Percentiles rank a stretch among this genome's conserved stretches.
Evolutionary conservation across 2,113 vertebrate genomes (phyloP).

Genomic region (Pseudorhombus dupliciocellatus): DNA sequence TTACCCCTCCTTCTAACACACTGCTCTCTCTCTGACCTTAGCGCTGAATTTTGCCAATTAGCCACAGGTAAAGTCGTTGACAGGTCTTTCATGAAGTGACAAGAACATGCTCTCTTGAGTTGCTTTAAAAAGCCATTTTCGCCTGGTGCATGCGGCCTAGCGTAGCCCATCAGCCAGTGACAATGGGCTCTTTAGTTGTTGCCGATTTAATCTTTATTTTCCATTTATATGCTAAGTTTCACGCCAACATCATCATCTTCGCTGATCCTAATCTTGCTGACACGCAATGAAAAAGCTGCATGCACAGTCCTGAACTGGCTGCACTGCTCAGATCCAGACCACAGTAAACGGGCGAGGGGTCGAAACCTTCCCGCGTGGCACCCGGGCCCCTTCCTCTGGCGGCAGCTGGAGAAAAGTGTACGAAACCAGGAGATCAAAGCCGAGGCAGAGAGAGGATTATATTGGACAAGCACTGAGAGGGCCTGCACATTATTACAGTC

Average conservation of each 20-base stretch:
- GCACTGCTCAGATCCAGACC: conserved; percentile 22
- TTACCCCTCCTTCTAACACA: conserved; percentile 12
- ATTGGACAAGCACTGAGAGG: conserved; percentile 27
- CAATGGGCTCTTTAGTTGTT: conserved; percentile 56
- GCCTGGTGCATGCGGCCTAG: conserved; percentile 35
- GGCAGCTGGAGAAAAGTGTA: conserved; percentile 10
- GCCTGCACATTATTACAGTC: conserved; percentile 43
- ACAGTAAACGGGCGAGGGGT: conserved; percentile 30
- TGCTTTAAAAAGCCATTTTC: conserved; percentile 32
- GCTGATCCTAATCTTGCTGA: conserved; percentile 68
- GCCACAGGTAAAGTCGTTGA: conserved; percentile 1
- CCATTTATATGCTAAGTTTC: conserved; percentile 76
- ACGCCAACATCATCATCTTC: conserved; percentile 55
- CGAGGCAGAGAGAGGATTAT: conserved; percentile 30
- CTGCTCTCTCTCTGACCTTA: conserved; percentile 13
- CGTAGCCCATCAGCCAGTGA: conserved; percentile 25
- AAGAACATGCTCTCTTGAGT: conserved; percentile 6
- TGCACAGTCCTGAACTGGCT: conserved; percentile 16
- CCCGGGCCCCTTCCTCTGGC: conserved; percentile 1
- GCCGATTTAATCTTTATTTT: conserved; percentile 66
- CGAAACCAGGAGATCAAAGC: conserved; percentile 2
- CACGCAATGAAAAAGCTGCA: conserved; percentile 55
- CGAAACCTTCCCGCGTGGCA: conserved; percentile 15
- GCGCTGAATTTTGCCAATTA: conserved; percentile 21
- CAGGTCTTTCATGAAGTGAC: conserved; percentile 1